Evolutionary conservation across 2,888 invertebrate genomes (phyloP), one percentile per base, ranked within the genome.

Genomic region (Marronus borbonicus): DNA sequence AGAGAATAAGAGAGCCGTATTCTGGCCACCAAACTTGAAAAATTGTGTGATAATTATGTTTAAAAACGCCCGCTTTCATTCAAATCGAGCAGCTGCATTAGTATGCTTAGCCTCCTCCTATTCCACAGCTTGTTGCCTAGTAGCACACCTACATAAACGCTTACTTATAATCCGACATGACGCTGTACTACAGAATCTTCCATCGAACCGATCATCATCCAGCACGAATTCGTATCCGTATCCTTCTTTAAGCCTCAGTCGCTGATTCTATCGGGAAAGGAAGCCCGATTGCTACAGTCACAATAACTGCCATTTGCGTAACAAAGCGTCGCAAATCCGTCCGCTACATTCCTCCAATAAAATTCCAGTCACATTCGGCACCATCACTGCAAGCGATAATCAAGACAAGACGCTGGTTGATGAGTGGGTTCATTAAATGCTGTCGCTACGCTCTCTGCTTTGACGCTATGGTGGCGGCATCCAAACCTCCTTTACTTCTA

Each of bases 241-340:
- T 60, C 60, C 72, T 44, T 70, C 55, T 8, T 55, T 58, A 20
- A 52, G 17, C 8, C 55, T 58, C 44, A 49, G 12, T 17, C 55
- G 10, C 31, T 28, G 10, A 12, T 17, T 31, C 39, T 28, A 28
- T 70, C 68, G 49, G 31, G 5, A 20, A 5, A 58, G 17, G 7
- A 58, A 58, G 5, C 24, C 8, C 50, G 68, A 50, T 28, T 24
- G 14, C 49, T 28, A 3, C 49, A n/a, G 60, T 74, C 39, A 74
- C 72, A 74, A 74, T 74, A 74, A 74, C 60, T 60, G 49, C 58
- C 49, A 74, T 74, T 74, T 74, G 72, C 72, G 72, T 74, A 74
- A 74, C 72, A 74, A 74, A 60, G 72, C 72, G 58, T 60, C 72
- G 60, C 60, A 60, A 44, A 74, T 74, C 72, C 60, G 39, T 74